Conservation (phyloP, 92 coral and sea anemone species). For the Pocillopora grandis region DNA sequence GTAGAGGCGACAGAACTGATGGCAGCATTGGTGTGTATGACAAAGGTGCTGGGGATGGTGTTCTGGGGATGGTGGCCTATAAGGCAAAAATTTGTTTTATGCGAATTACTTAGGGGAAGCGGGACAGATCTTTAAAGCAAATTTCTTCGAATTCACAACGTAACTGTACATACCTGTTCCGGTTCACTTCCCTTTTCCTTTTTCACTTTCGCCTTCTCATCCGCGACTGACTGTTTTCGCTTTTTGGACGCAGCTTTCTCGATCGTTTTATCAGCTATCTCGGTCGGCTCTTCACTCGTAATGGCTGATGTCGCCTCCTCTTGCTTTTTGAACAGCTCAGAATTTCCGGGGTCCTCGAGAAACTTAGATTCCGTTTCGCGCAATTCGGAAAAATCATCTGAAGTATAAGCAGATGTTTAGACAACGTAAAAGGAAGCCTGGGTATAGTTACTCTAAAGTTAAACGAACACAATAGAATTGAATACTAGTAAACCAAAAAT, state of each 20-base stretch:
- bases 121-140: no score
- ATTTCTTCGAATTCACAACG: no score
- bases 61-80: no score
- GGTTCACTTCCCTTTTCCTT: conserved; percentile 20
- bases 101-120: no score
- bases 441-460: no score
- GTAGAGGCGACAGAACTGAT: no score
- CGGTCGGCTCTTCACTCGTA: neutral
- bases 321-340: neutral
- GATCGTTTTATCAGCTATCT: neutral
- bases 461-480: neutral
- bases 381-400: no score
- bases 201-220: neutral
- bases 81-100: no score
- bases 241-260: neutral
- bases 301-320: neutral
- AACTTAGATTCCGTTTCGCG: neutral
- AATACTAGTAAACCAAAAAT: neutral
- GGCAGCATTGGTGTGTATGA: no score
- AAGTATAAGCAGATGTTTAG: no score
- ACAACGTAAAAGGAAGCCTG: no score
- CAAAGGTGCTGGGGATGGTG: no score
- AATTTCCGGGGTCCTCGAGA: conserved; percentile 8
- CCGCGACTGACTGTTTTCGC: neutral
- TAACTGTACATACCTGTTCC: conserved; percentile 14